A percentile compares a stretch with the other conserved stretches of the same genome.
Conservation (phyloP, 2,113 vertebrate genomes). For the Lycocorax pyrrhopterus region DNA sequence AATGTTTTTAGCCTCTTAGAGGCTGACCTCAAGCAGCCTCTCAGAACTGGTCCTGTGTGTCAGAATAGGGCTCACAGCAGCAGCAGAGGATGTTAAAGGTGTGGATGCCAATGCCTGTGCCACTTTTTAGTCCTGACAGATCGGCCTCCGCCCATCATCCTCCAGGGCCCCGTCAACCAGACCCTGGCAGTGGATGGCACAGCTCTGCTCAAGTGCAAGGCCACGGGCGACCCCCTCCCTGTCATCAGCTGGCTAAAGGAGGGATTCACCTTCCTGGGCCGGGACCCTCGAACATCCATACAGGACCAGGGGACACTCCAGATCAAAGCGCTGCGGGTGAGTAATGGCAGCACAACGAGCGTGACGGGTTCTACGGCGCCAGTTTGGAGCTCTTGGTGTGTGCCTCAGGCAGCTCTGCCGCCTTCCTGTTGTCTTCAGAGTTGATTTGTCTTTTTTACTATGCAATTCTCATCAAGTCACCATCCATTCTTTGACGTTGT, state of each 20-base stretch:
- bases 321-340: constrained; percentile 89
- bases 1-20: not conserved
- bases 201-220: constrained; percentile 92
- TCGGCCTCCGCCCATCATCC: constrained; percentile 95
- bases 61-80: not conserved
- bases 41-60: not conserved
- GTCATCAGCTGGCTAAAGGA: constrained; percentile 97
- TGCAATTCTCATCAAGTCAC: not conserved
- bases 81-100: not conserved
- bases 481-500: not conserved
- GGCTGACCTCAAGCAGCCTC: not conserved
- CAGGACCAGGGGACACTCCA: constrained; percentile 92
- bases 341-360: not conserved
- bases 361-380: accelerated
- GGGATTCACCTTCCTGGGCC: constrained; percentile 89
- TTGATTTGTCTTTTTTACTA: not conserved
- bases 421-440: not conserved
- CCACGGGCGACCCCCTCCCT: constrained; percentile 91
- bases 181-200: constrained; percentile 88
- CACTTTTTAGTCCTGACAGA: constrained; percentile 87
- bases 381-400: not conserved
- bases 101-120: constrained; percentile 1
- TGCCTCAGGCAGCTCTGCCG: not conserved
- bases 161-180: constrained; percentile 95
- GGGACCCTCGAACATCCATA: constrained; percentile 88